Base-by-base conservation (phyloP, 2,797 vertebrate species). In the Falco rusticolus region DNA sequence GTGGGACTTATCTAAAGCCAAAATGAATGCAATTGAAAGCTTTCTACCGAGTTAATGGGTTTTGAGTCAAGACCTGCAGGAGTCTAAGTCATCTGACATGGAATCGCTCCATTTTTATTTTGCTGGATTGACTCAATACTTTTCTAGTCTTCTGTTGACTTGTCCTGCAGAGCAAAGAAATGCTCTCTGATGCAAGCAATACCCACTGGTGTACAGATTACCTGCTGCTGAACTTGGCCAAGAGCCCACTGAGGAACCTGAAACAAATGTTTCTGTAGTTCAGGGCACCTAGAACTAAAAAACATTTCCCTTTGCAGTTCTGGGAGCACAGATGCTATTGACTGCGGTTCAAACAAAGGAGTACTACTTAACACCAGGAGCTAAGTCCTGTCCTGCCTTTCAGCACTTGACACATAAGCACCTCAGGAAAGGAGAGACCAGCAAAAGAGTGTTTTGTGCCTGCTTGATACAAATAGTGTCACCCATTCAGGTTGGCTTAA, bases 201-300 rank as follows among this genome's bases (percentile, higher is more conserved):
- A 33, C 19, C 61, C 63, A 65, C 54, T 22, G 47, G 34, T 33
- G 6, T 79, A 76, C 1, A 51, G 59, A 69, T 66, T 29, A 93
- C 43, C 79, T 56, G 65, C 70, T 78, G 48, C 78, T 93, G 68
- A 93, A 69, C 85, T 22, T 60, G 54, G 83, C 31, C 96, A 91
- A 31, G 56, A 81, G 54, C 43, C n/a, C 59, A 31, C 20, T 13
- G 17, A 57, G 72, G 47, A n/a, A 65, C 74, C 66, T 11, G 4
- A 41, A 75, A 85, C 31, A 47, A 95, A 65, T 4, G 26, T 8
- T 80, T 50, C 72, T 72, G 56, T n/a, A 56, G 84, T 96, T 74
- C 82, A 68, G 86, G 74, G 81, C 50, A 59, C 50, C 22, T 66
- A 65, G 33, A 63, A 59, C n/a, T 54, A 66, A 83, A 59, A 5